phyloP scores from a whole-genome alignment of 2,888 invertebrate species.

The Callimorpha dominula region DNA sequence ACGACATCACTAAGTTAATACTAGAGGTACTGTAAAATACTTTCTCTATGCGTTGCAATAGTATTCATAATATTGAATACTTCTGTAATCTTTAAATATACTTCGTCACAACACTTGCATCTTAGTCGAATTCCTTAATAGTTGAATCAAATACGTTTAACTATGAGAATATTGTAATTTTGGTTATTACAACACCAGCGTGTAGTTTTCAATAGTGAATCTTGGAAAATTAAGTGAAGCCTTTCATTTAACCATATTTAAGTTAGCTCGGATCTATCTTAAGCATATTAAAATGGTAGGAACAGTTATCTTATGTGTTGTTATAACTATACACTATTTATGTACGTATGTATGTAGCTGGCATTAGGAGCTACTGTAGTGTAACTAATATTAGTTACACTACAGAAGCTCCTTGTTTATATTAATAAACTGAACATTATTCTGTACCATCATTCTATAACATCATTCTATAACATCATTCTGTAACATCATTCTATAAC shows the following conservation, averaged over 20 bases:
- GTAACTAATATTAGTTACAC: too few species aligned
- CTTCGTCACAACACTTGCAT: slow-evolving; percentile 17
- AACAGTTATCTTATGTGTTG: slow-evolving; percentile 2
- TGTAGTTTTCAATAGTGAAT: slow-evolving; percentile 26
- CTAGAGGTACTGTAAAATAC: not conserved
- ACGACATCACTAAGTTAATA: too few species aligned
- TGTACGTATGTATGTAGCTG: not conserved
- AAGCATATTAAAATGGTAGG: slow-evolving; percentile 3
- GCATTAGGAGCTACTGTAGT: too few species aligned
- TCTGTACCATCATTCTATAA: too few species aligned
- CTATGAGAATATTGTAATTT: slow-evolving; percentile 57
- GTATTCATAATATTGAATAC: not conserved
- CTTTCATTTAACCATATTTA: slow-evolving; percentile 14
- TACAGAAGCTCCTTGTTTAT: too few species aligned
- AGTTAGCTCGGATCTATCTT: not conserved
- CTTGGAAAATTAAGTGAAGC: slow-evolving; percentile 31
- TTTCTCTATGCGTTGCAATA: not conserved
- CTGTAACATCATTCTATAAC: too few species aligned
- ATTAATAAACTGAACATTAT: too few species aligned
- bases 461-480: too few species aligned
- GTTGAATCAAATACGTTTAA: slow-evolving; percentile 48
- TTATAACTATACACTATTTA: not conserved
- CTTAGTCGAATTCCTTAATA: slow-evolving; percentile 43
- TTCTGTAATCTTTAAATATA: slow-evolving; percentile 25
- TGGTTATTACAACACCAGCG: slow-evolving; percentile 45